Base-by-base conservation (phyloP, 2,888 invertebrate species). In the Euzetes globulus region DNA sequence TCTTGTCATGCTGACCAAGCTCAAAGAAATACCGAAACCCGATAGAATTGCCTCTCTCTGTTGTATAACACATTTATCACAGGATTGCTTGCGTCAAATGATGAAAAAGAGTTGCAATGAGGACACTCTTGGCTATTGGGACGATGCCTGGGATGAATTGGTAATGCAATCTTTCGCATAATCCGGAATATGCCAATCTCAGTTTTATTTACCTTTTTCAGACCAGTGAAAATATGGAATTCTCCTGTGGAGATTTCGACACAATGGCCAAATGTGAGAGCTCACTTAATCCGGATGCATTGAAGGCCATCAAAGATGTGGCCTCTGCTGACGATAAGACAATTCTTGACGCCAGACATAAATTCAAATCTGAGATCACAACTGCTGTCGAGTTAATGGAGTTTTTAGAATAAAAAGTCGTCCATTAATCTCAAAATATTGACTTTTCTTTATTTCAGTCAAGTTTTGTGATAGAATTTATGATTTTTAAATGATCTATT, bases 301-400 rank as follows among this genome's bases (percentile, higher is more conserved):
- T 29, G 63, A 37, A 29, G 4, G n/a, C 29, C 22, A 29, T 63
- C 33, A 63, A 63, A 37, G 15, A 15, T 3, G 29, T 63, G 33
- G 33, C 33, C 29, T n/a, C 17, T 3, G 17, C 33, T 2, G 63
- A 63, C 15, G 63, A 63, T 15, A 15, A 22, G 33, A 7, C 29
- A 4, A 27, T 63, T 15, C 27, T 63, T 4, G 63, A 27, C 27
- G 27, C 22, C 25, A 63, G 63, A 37, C 63, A 63, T 63, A 63
- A 63, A n/a, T 63, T 37, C 19, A 37, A 37, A 5, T 63, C 63
- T 63, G 63, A 37, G n/a, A 63, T 63, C 37, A 19, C 63, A 37
- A 63, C 37, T 19, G 37, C 63, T n/a, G 11, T 63, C 17, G 63
- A 63, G n/a, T n/a, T 63, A 15, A 58, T 58, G 58, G 58, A 58